These are phyloP conservation scores for Euphysa ruthae DNA, from an alignment of 30 jellyfish, hydroid and myxozoan genomes.

Conservation along the genomic window DNA sequence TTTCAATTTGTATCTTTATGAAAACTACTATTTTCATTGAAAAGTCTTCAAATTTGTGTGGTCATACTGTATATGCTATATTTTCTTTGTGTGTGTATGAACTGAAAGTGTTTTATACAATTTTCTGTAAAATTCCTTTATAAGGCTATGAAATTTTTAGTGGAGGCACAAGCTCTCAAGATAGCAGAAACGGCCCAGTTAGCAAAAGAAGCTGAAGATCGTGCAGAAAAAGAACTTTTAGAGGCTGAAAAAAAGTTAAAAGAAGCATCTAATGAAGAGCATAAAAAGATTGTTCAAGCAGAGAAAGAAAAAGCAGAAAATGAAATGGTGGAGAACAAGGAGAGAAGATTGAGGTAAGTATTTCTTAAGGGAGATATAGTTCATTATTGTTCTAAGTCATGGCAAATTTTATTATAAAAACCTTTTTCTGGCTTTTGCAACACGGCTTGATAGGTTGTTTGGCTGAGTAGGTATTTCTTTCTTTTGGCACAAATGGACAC, in stretches of 20 bases:
- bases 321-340: constrained; percentile 50
- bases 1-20: no score
- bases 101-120: no score
- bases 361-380: constrained; percentile 53
- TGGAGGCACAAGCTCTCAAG: constrained; percentile 29
- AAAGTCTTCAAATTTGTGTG: no score
- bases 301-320: constrained; percentile 65
- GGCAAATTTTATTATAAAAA: no score
- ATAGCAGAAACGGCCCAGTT: constrained; percentile 39
- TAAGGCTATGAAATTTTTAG: neutral
- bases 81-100: no score
- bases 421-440: no score
- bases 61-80: no score
- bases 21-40: no score
- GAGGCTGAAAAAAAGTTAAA: constrained; percentile 52
- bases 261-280: constrained; percentile 42
- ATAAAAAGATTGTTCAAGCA: constrained; percentile 28
- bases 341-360: constrained; percentile 46
- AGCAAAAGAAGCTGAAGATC: constrained; percentile 49
- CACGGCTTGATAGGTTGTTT: no score
- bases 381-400: constrained; percentile 35
- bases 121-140: no score
- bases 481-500: no score
- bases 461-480: no score
- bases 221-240: constrained; percentile 56